Evolutionary conservation across 2,797 vertebrate genomes (phyloP).

Genomic region (Arctocebus calabarensis): DNA sequence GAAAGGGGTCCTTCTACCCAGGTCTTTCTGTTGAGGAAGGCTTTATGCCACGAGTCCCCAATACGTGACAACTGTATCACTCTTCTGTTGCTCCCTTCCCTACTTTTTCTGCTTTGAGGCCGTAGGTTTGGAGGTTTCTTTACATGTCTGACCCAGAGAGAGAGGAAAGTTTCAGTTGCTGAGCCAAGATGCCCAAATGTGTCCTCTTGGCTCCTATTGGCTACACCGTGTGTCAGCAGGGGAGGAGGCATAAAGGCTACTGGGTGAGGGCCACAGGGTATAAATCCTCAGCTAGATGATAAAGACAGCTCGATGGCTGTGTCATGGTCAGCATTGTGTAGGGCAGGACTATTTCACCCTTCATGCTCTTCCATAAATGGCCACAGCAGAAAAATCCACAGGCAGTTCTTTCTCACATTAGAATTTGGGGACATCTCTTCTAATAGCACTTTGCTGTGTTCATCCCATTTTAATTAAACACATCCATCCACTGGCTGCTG

Average conservation of each 20-base stretch:
- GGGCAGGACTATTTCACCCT: background rate
- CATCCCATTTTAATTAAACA: background rate
- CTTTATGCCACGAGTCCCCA: background rate
- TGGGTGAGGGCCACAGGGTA: background rate
- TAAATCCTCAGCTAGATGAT: background rate
- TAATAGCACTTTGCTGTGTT: background rate
- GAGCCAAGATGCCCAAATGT: background rate
- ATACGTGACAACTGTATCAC: rapidly evolving
- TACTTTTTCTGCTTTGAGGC: background rate
- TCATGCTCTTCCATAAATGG: background rate
- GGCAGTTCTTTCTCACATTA: background rate
- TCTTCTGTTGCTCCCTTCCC: background rate
- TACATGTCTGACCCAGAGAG: background rate
- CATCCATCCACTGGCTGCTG: background rate
- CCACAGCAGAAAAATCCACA: background rate
- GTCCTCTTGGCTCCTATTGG: background rate
- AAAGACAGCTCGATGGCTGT: background rate
- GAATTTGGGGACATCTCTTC: background rate
- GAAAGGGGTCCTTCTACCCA: background rate
- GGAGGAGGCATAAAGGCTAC: background rate
- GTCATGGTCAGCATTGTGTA: background rate
- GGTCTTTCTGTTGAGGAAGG: background rate
- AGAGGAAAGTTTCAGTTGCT: background rate
- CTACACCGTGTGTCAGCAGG: background rate
- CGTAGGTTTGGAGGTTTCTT: background rate